A percentile compares a stretch with the other conserved stretches of the same genome.
These are phyloP conservation scores for Bostrychus sinensis DNA, from an alignment of 2,113 vertebrate species.

Conservation along the genomic window DNA sequence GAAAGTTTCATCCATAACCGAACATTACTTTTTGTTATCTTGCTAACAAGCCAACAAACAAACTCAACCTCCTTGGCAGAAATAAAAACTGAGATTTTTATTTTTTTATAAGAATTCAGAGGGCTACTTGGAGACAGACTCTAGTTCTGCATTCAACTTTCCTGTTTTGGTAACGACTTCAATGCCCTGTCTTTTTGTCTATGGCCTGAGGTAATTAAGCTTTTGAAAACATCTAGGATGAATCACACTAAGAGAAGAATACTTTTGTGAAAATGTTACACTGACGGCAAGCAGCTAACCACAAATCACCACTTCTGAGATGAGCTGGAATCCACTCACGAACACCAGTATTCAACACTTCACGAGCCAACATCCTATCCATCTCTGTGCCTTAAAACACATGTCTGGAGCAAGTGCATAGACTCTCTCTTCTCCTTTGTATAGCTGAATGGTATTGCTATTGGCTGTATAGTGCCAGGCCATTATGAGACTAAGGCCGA, in stretches of 20 bases:
- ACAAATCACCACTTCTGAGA: neutral
- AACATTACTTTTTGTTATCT: no score
- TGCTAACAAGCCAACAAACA: no score
- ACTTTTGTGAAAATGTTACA: neutral
- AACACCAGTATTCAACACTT: neutral
- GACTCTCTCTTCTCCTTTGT: neutral
- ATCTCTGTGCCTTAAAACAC: slow-evolving; percentile 12
- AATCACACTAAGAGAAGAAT: neutral
- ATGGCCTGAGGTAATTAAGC: neutral
- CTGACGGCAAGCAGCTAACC: neutral
- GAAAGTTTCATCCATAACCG: no score
- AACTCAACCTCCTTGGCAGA: no score
- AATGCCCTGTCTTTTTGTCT: neutral
- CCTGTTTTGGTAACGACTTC: neutral
- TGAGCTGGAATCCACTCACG: neutral
- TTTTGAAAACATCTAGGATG: neutral
- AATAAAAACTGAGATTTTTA: neutral
- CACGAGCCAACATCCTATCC: neutral
- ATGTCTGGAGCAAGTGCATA: slow-evolving; percentile 38
- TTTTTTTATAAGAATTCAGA: neutral
- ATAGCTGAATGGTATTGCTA: neutral
- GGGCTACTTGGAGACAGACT: neutral
- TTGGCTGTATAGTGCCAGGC: neutral
- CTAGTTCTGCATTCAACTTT: neutral
- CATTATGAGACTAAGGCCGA: slow-evolving; percentile 7